These are phyloP conservation scores for Eudemis profundana DNA, from an alignment of 2,888 invertebrate species.

Conservation along the genomic window DNA sequence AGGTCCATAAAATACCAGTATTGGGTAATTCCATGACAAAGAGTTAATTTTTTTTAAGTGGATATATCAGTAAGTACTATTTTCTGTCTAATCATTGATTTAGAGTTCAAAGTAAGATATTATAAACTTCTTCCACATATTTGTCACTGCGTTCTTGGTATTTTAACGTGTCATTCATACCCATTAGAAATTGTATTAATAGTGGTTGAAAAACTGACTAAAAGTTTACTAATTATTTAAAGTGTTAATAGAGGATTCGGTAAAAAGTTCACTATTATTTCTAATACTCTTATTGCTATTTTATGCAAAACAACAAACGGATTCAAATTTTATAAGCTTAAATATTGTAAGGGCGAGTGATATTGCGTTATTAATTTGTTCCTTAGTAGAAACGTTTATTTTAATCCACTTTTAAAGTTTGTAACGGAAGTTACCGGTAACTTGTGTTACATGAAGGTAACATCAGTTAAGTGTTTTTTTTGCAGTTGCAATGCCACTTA, in stretches of 20 bases:
- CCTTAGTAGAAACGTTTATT: too few relatives aligned
- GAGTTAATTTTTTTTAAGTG: too few relatives aligned
- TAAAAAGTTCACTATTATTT: neutral
- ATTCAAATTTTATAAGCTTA: neutral
- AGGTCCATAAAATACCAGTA: too few relatives aligned
- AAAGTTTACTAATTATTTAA: neutral
- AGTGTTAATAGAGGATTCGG: neutral
- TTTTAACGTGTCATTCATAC: neutral
- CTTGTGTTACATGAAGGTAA: neutral
- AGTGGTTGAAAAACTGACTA: neutral
- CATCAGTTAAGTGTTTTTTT: neutral
- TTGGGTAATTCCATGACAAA: too few relatives aligned
- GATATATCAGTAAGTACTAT: too few relatives aligned
- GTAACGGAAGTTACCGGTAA: neutral
- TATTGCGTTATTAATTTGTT: neutral
- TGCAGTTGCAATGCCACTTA: conserved; percentile 17
- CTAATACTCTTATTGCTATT: neutral
- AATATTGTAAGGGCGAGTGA: neutral
- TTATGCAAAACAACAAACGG: neutral
- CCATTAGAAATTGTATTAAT: neutral
- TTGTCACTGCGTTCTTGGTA: neutral
- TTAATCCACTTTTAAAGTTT: neutral
- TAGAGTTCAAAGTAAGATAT: neutral
- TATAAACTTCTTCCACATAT: neutral
- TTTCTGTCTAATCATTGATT: neutral